A percentile compares a stretch with the other conserved stretches of the same genome.
Evolutionary conservation across 2,888 invertebrate species (phyloP).

Genomic region (Leptinotarsa tumamoca): DNA sequence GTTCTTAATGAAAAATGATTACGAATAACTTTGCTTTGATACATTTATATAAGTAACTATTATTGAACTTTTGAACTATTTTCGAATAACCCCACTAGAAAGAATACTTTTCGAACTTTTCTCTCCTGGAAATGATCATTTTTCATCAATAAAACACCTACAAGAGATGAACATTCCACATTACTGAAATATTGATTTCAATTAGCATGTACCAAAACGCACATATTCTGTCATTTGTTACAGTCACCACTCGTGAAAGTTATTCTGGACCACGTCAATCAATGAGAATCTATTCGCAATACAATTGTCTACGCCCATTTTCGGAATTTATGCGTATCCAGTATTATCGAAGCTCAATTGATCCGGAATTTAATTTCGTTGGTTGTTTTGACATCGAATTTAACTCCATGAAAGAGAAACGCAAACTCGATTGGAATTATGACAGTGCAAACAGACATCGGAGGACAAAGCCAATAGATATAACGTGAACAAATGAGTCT

Average conservation of each 20-base stretch:
- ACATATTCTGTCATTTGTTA: background rate
- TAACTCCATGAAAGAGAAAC: constrained; percentile 17
- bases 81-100: too few species aligned
- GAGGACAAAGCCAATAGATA: background rate
- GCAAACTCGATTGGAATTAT: constrained; percentile 24
- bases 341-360: constrained; percentile 22
- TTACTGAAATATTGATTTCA: too few species aligned
- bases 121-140: too few species aligned
- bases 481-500: constrained; percentile 1
- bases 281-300: background rate
- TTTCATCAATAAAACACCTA: too few species aligned
- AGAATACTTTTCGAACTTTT: too few species aligned
- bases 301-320: constrained; percentile 11
- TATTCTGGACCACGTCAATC: background rate
- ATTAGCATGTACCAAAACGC: background rate
- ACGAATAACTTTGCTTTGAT: too few species aligned
- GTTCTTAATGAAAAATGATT: too few species aligned
- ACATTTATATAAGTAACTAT: too few species aligned
- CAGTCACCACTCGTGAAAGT: background rate
- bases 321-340: constrained; percentile 7
- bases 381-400: constrained; percentile 18
- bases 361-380: constrained; percentile 21
- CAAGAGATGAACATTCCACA: too few species aligned
- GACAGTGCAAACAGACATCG: constrained; percentile 12
- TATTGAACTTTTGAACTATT: too few species aligned